These are phyloP conservation scores for Tenthredo amoena DNA, from an alignment of 2,888 invertebrate genomes.

Conservation along the genomic window DNA sequence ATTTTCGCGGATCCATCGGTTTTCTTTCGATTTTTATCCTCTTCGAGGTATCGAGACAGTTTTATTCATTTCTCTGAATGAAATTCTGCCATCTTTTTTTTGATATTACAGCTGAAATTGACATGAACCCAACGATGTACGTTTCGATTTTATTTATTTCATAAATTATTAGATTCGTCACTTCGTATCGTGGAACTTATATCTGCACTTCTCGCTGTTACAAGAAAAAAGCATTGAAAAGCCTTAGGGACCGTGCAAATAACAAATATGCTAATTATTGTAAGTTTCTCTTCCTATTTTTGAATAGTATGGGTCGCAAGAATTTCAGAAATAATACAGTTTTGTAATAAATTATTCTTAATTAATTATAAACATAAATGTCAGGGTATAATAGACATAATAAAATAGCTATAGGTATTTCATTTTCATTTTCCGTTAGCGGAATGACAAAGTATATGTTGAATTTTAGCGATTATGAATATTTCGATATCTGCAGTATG, in stretches of 20 bases:
- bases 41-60: not conserved
- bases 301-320: not conserved
- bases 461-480: not conserved
- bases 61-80: not conserved
- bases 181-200: not conserved
- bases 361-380: conserved; percentile 25
- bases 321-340: not conserved
- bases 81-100: not conserved
- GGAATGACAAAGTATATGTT: not conserved
- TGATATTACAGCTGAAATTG: not conserved
- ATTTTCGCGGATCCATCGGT: not conserved
- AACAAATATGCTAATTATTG: not conserved
- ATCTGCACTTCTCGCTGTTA: not conserved
- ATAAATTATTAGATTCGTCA: not conserved
- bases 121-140: not conserved
- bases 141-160: not conserved
- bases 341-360: conserved; percentile 14
- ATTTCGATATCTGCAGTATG: not conserved
- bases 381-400: conserved; percentile 27
- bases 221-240: not conserved
- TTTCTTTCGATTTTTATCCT: not conserved
- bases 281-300: not conserved
- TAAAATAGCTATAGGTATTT: conserved; percentile 15
- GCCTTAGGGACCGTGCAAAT: not conserved
- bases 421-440: not conserved